Conservation (phyloP, 1,140 invertebrate genomes). For the Ips typographus region DNA sequence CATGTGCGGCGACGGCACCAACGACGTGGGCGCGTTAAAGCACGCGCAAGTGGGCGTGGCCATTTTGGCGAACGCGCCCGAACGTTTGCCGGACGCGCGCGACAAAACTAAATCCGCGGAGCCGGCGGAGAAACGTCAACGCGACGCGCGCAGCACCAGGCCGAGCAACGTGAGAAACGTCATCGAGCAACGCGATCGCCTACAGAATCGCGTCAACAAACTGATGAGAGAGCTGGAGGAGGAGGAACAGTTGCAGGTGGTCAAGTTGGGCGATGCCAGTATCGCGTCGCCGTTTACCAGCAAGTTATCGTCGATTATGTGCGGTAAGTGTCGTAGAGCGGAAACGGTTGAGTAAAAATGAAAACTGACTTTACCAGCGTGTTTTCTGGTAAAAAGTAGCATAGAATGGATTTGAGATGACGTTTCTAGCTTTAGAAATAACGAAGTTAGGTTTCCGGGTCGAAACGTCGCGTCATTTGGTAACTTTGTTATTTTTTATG, state of each 20-base stretch:
- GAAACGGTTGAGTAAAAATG: no score
- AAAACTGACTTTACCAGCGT: no score
- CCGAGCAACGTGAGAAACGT: slow-evolving; percentile 48
- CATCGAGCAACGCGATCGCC: slow-evolving; percentile 51
- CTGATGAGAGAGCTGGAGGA: slow-evolving; percentile 91
- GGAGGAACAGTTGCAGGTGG: slow-evolving; percentile 82
- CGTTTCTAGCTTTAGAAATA: no score
- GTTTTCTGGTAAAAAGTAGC: no score
- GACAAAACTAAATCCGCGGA: slow-evolving; percentile 39
- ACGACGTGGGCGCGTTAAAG: slow-evolving; percentile 99
- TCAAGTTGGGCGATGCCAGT: slow-evolving; percentile 96
- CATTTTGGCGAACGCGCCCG: slow-evolving; percentile 79
- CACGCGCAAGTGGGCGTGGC: slow-evolving; percentile 90
- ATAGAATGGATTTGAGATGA: neutral
- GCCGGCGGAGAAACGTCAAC: slow-evolving; percentile 39
- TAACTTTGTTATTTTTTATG: no score
- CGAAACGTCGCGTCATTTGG: no score
- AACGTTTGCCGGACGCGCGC: slow-evolving; percentile 49
- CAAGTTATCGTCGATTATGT: slow-evolving; percentile 94
- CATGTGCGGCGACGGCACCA: slow-evolving; percentile 99
- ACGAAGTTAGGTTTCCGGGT: no score
- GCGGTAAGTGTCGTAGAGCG: slow-evolving; percentile 68
- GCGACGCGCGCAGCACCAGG: slow-evolving; percentile 42
- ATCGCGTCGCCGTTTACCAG: slow-evolving; percentile 99
- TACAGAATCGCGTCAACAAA: slow-evolving; percentile 66